A percentile compares a stretch with the other conserved stretches of the same genome.
Evolutionary conservation across 2,113 vertebrate species (phyloP).

Genomic region (Gymnarchus niloticus): DNA sequence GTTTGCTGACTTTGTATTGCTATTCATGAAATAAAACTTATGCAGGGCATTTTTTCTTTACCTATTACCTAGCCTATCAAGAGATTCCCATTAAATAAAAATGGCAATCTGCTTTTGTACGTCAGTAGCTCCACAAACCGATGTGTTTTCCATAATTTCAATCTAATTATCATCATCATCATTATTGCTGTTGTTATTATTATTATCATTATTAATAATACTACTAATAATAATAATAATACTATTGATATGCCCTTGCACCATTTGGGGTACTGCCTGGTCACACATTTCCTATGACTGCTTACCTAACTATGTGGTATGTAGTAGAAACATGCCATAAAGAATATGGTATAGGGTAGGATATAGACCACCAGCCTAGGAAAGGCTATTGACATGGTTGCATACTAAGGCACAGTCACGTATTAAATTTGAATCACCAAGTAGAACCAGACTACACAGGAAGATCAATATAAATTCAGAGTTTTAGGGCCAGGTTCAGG

Average conservation of each 20-base stretch:
- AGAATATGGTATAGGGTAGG: neutral
- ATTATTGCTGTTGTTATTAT: too few relatives aligned
- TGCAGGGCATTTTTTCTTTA: conserved; percentile 38
- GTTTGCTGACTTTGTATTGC: conserved; percentile 47
- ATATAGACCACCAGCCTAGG: neutral
- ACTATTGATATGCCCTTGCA: neutral
- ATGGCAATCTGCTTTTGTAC: neutral
- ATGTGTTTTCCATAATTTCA: neutral
- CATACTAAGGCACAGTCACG: neutral
- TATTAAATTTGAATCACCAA: neutral
- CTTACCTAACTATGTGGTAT: neutral
- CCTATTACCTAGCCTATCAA: conserved; percentile 42
- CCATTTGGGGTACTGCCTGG: neutral
- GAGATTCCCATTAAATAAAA: conserved; percentile 22
- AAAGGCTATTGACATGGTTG: neutral
- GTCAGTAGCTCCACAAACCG: neutral
- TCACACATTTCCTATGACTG: neutral
- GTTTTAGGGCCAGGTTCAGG: neutral
- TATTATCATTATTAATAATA: too few relatives aligned
- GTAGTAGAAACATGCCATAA: neutral
- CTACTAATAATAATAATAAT: too few relatives aligned
- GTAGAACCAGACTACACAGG: neutral
- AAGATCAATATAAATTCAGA: neutral
- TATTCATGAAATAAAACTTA: conserved; percentile 56
- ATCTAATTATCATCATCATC: too few relatives aligned